Percentiles rank a stretch among this genome's conserved stretches.
These are phyloP conservation scores for Sphyrna mokarran DNA, from an alignment of 2,113 vertebrate genomes.

Conservation along the genomic window DNA sequence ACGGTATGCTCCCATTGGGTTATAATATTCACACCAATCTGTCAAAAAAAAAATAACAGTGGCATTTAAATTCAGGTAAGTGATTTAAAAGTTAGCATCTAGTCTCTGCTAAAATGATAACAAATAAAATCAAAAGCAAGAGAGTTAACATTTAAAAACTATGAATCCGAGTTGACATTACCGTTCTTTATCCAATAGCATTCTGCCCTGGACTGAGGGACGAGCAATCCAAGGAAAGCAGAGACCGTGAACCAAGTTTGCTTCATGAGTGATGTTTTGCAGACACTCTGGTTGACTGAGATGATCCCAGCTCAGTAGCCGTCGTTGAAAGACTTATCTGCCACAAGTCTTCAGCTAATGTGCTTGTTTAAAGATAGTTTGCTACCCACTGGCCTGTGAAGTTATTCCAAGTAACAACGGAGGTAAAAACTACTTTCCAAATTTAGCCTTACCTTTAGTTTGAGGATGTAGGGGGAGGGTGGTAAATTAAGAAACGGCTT, in stretches of 20 bases:
- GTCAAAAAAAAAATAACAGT: not conserved
- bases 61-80: not conserved
- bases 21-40: not conserved
- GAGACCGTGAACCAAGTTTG: not conserved
- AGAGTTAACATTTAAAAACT: not conserved
- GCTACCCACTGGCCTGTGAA: not conserved
- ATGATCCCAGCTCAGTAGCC: not conserved
- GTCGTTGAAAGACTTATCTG: not conserved
- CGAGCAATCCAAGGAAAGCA: not conserved
- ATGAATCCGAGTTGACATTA: slow-evolving; percentile 46
- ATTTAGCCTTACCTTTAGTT: not conserved
- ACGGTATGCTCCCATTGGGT: too few species aligned
- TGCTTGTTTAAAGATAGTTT: not conserved
- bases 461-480: too few species aligned
- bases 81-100: not conserved
- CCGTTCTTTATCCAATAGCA: slow-evolving; percentile 85
- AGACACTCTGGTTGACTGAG: too few species aligned
- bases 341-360: not conserved
- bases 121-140: not conserved
- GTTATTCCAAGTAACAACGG: not conserved
- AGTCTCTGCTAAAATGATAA: not conserved
- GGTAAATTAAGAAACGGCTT: not conserved
- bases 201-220: slow-evolving; percentile 62
- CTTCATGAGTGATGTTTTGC: not conserved
- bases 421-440: not conserved